Base-by-base conservation (phyloP, 2,113 vertebrate genomes). In the Etheostoma cragini region DNA sequence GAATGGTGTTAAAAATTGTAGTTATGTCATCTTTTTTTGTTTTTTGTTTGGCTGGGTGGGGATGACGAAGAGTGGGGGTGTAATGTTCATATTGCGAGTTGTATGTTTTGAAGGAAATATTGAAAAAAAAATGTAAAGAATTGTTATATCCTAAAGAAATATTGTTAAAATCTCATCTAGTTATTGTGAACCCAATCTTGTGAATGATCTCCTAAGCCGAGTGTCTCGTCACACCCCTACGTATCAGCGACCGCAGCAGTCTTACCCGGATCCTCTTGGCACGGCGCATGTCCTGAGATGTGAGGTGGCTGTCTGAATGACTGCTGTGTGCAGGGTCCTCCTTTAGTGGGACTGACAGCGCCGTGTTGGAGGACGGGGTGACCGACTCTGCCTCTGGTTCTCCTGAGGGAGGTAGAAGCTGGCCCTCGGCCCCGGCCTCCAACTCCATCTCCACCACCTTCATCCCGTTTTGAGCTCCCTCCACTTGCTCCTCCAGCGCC, bases 221-320 rank as follows among this genome's bases (percentile, higher is more conserved):
- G 38, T 1, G 38, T 42, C 38, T 42, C 10, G 38, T 42, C 38
- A 42, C 38, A 42, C 38, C 38, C 38, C 38, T 42, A 42, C 38
- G 2, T 42, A 2, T 42, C 38, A 42, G 38, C 38, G 22, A 19
- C 33, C 1, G 17, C 53, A 30, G 26, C 21, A 4, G 17, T 69
- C 87, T 91, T 76, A 93, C 93, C 95, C 98, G 95, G 86, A 99
- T 99, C 49, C 97, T 96, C 81, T 98, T 98, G 22, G 97, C 97
- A 38, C 98, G 94, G 14, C 97, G 96, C 95, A 99, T 96, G 80
- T 99, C 98, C 64, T 98, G 97, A 0, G 96, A 95, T 0, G 97
- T 96, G 87, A 98, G 93, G 57, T 96, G 94, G 54, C 95, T 84
- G 57, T 96, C 96, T 0, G 92, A 52, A 13, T 95, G 94, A 85